Percentiles rank a stretch among this genome's conserved stretches.
Conservation (phyloP, 1,140 invertebrate genomes). For the roundworm (Caenorhabditis elegans) region WBcel235 BX284603.4:12530001-12530500, state of each 20-base stretch:
- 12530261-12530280: constrained; percentile 82
- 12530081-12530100: neutral
- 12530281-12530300: no score
- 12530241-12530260: constrained; percentile 85
- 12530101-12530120: constrained; percentile 90
- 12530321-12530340: no score
- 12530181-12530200: constrained; percentile 93
- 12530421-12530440: neutral
- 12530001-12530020: no score
- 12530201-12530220: constrained; percentile 89
- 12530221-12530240: constrained; percentile 69
- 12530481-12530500: constrained; percentile 45
- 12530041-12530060: no score
- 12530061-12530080: no score
- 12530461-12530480: constrained; percentile 39
- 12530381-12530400: neutral
- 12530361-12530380: no score
- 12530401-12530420: neutral
- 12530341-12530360: no score
- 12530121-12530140: constrained; percentile 88
- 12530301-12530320: no score
- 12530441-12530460: constrained; percentile 24
- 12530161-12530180: constrained; percentile 78
- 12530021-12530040: no score
- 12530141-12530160: constrained; percentile 50